Evolutionary conservation across 2,113 vertebrate genomes (phyloP).

Genomic region (Heloderma charlesbogerti): DNA sequence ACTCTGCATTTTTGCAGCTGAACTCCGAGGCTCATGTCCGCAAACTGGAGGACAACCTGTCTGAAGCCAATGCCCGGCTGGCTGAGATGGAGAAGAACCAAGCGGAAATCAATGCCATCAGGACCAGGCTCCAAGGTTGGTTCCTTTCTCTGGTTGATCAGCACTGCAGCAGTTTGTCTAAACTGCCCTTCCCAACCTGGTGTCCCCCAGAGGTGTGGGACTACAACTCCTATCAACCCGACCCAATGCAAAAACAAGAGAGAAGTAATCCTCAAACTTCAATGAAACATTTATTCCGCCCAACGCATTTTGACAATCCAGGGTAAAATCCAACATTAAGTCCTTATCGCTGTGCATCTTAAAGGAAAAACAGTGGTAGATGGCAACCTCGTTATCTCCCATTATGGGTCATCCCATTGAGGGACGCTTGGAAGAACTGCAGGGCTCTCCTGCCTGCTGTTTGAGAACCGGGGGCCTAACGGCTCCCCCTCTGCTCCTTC

Average conservation of each 20-base stretch:
- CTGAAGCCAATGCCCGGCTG: constrained; percentile 76
- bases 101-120: constrained; percentile 76
- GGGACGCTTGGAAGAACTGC: no score
- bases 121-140: constrained; percentile 76
- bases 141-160: constrained; percentile 16
- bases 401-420: no score
- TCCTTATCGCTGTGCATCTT: no score
- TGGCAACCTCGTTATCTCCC: no score
- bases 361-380: no score
- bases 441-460: no score
- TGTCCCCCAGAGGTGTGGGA: not conserved
- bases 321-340: no score
- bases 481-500: no score
- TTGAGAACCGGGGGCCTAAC: no score
- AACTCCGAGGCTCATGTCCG: constrained; percentile 70
- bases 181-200: constrained; percentile 17
- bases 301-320: no score
- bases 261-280: no score
- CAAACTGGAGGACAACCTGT: constrained; percentile 77
- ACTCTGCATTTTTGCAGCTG: constrained; percentile 57
- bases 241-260: not conserved
- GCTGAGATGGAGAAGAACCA: constrained; percentile 76
- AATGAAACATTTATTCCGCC: no score
- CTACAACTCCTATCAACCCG: not conserved
- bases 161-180: constrained; percentile 11